Conservation (phyloP, 2,113 vertebrate species). For the Stigmatopora nigra region DNA sequence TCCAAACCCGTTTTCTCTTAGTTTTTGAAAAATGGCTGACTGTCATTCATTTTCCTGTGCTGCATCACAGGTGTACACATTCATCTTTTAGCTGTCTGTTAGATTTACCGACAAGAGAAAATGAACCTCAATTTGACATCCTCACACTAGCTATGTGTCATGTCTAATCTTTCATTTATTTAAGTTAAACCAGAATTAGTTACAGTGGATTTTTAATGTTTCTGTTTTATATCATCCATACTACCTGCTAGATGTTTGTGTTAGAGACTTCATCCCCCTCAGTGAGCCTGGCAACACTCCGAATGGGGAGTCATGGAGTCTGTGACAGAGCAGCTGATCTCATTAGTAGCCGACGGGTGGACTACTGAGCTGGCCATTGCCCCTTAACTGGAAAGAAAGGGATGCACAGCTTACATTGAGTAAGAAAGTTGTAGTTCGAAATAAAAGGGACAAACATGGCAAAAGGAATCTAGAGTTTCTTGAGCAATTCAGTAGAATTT, state of each 20-base stretch:
- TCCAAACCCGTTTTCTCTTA: no score
- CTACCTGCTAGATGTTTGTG: constrained; percentile 1
- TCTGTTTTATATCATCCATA: constrained; percentile 8
- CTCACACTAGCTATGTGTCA: neutral
- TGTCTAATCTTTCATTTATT: neutral
- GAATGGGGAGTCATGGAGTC: constrained; percentile 38
- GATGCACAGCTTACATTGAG: constrained; percentile 18
- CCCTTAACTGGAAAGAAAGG: constrained; percentile 23
- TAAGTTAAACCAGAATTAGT: neutral
- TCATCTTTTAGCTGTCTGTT: constrained; percentile 17
- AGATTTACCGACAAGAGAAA: constrained; percentile 2
- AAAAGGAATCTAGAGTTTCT: neutral
- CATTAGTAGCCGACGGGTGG: constrained; percentile 45
- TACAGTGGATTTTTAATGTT: neutral
- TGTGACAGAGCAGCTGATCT: constrained; percentile 44
- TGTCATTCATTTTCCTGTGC: no score
- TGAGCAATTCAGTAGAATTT: neutral
- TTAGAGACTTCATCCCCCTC: constrained; percentile 1
- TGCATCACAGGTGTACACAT: neutral
- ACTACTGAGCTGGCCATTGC: constrained; percentile 51
- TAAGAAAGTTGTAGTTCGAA: constrained; percentile 3
- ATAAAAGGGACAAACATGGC: neutral
- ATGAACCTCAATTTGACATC: constrained; percentile 8
- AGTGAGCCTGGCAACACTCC: constrained; percentile 18
- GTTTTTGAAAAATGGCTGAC: no score